phyloP scores from a whole-genome alignment of 2,113 vertebrate genomes.

The Meleagris gallopavo region DNA sequence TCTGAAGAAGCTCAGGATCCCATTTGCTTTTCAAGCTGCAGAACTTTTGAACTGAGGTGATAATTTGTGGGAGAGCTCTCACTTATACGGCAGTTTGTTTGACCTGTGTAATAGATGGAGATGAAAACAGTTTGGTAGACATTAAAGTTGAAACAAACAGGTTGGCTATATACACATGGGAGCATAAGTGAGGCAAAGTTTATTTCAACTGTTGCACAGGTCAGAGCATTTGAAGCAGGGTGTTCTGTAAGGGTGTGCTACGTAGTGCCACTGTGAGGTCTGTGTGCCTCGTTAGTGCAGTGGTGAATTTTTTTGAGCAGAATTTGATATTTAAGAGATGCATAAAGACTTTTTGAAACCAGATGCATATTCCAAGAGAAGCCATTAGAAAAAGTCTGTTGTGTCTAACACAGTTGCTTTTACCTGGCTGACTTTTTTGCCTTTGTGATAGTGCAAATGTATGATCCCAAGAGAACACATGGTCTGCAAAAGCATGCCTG shows the following conservation, averaged over 20 bases:
- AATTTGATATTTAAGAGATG: not conserved
- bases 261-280: rapidly evolving
- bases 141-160: not conserved
- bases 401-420: not conserved
- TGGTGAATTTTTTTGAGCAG: not conserved
- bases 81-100: not conserved
- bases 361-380: not conserved
- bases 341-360: not conserved
- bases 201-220: not conserved
- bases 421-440: not conserved
- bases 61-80: not conserved
- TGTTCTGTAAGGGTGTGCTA: not conserved
- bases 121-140: not conserved
- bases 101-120: not conserved
- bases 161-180: not conserved
- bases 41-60: not conserved
- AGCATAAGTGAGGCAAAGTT: not conserved
- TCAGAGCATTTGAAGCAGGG: not conserved
- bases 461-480: not conserved
- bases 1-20: no score
- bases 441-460: not conserved
- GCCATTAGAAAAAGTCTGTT: not conserved
- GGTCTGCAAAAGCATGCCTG: not conserved
- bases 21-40: no score
- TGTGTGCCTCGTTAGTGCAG: rapidly evolving